Percentiles rank a stretch among this genome's conserved stretches.
Conservation (phyloP, 2,797 vertebrate genomes). For the Knipowitschia caucasica region DNA sequence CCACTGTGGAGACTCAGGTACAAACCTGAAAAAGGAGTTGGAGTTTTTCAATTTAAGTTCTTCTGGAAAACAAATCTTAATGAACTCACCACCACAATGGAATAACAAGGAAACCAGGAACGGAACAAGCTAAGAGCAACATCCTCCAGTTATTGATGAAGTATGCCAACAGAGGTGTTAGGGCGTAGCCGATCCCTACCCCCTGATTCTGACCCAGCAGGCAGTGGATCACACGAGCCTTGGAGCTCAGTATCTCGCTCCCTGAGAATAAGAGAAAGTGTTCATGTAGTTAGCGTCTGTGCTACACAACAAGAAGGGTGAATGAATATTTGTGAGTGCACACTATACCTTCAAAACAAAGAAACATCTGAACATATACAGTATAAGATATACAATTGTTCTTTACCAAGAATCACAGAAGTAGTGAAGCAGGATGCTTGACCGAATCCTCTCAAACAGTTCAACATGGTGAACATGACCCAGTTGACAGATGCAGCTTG, state of each 20-base stretch:
- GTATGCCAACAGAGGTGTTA: slow-evolving; percentile 77
- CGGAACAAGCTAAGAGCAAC: slow-evolving; percentile 73
- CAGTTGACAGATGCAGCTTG: slow-evolving; percentile 67
- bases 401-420: slow-evolving; percentile 82
- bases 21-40: slow-evolving; percentile 70
- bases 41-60: not conserved
- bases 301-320: too few species aligned
- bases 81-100: slow-evolving; percentile 70
- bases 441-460: slow-evolving; percentile 75
- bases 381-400: not conserved
- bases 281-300: too few species aligned
- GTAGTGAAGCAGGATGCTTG: slow-evolving; percentile 79
- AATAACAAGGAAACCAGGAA: slow-evolving; percentile 72
- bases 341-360: too few species aligned
- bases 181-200: slow-evolving; percentile 77
- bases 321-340: too few species aligned
- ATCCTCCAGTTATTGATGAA: slow-evolving; percentile 81
- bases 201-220: slow-evolving; percentile 76
- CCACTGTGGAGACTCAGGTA: slow-evolving; percentile 86
- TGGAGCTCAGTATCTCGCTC: slow-evolving; percentile 80
- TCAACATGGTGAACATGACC: slow-evolving; percentile 74
- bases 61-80: too few species aligned
- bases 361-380: too few species aligned
- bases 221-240: slow-evolving; percentile 69
- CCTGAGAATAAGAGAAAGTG: too few species aligned